These are phyloP conservation scores for Oenanthe oenanthe DNA, from an alignment of 2,113 vertebrate genomes.

Conservation along the genomic window DNA sequence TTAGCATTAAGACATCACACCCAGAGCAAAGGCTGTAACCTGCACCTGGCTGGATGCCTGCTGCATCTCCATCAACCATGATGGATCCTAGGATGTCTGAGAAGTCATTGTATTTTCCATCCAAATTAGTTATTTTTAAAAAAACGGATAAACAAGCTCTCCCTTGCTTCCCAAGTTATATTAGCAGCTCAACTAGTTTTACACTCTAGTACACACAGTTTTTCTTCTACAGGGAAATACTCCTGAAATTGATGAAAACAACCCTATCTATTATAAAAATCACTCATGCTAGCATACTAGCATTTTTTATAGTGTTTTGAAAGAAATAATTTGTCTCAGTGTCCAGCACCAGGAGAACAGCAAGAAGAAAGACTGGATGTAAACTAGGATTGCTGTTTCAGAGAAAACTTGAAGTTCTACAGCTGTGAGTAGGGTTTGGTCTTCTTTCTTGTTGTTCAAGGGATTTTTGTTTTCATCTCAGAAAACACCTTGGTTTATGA, in stretches of 20 bases:
- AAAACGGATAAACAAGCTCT: neutral
- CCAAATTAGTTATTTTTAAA: neutral
- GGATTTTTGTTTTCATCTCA: neutral
- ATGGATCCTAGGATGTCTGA: neutral
- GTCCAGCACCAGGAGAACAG: neutral
- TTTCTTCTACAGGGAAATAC: conserved; percentile 26
- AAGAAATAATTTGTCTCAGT: conserved; percentile 20
- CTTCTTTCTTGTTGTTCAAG: neutral
- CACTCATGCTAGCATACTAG: conserved; percentile 3
- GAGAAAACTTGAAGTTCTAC: neutral
- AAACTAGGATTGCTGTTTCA: neutral
- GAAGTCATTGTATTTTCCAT: neutral
- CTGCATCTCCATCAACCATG: neutral
- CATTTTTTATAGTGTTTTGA: neutral
- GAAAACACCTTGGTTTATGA: neutral
- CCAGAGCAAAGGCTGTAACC: neutral
- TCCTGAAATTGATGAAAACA: conserved; percentile 23
- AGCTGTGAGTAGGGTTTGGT: neutral
- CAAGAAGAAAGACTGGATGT: neutral
- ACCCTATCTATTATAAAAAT: conserved; percentile 27
- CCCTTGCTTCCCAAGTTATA: neutral
- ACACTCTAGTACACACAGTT: conserved; percentile 13
- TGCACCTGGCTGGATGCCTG: neutral
- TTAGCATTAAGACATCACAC: neutral
- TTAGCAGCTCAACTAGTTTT: conserved; percentile 19